Conservation (phyloP, 2,888 invertebrate species). For the Andricus curvator region DNA sequence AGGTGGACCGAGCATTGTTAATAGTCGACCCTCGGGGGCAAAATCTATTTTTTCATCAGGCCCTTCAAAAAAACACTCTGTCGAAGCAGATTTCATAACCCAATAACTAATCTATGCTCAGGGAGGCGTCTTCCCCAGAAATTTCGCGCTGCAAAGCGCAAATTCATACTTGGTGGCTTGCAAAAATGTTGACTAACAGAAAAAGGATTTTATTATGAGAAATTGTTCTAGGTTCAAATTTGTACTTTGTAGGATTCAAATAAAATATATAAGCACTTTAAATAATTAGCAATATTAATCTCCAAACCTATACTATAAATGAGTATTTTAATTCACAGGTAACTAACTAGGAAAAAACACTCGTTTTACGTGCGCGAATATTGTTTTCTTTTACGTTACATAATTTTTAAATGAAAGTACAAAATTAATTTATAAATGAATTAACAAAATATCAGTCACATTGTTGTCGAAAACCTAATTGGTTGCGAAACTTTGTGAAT, state of each 20-base stretch:
- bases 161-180: neutral
- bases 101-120: neutral
- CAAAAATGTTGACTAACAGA: neutral
- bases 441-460: too few relatives aligned
- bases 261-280: neutral
- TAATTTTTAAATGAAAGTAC: too few relatives aligned
- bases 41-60: neutral
- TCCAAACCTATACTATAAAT: too few relatives aligned
- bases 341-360: too few relatives aligned
- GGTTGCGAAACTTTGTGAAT: too few relatives aligned
- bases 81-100: neutral
- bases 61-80: neutral
- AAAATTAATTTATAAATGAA: too few relatives aligned
- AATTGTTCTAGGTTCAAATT: neutral
- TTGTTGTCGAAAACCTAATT: too few relatives aligned
- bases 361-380: neutral
- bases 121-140: neutral
- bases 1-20: neutral
- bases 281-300: neutral
- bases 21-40: neutral
- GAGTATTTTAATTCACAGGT: too few relatives aligned
- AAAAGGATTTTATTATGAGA: neutral
- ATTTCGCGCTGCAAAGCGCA: neutral
- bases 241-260: neutral
- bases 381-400: neutral